Conservation (phyloP, 1,140 invertebrate species). For the Pachypsylla venusta region DNA sequence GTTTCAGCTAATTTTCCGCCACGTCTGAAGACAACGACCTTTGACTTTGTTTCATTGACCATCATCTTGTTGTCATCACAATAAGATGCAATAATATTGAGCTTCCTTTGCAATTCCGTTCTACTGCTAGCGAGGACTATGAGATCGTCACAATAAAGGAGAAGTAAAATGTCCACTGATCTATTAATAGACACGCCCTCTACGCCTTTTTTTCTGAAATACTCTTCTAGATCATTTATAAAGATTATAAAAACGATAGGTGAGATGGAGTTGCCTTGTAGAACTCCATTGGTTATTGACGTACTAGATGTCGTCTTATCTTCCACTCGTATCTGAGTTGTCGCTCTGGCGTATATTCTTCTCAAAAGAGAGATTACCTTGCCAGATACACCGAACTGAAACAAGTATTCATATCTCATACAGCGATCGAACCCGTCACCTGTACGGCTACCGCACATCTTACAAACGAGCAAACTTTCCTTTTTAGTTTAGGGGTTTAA, state of each 20-base stretch:
- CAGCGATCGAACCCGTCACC: too few relatives aligned
- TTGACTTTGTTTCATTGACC: neutral
- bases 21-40: neutral
- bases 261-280: neutral
- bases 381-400: neutral
- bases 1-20: neutral
- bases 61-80: constrained; percentile 4
- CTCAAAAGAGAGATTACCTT: neutral
- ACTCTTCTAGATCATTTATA: too few relatives aligned
- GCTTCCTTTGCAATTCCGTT: neutral
- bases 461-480: too few relatives aligned
- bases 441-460: too few relatives aligned
- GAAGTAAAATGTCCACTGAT: neutral
- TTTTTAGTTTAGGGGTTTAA: too few relatives aligned
- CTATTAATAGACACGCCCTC: neutral
- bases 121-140: neutral
- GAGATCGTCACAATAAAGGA: neutral
- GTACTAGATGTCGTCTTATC: neutral
- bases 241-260: too few relatives aligned
- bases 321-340: neutral
- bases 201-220: too few relatives aligned
- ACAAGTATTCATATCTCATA: too few relatives aligned
- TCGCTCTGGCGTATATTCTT: neutral
- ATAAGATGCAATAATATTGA: neutral
- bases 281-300: neutral